Evolutionary conservation across 2,797 vertebrate genomes (phyloP).

Genomic region (Hydrocynus forskahlii): DNA sequence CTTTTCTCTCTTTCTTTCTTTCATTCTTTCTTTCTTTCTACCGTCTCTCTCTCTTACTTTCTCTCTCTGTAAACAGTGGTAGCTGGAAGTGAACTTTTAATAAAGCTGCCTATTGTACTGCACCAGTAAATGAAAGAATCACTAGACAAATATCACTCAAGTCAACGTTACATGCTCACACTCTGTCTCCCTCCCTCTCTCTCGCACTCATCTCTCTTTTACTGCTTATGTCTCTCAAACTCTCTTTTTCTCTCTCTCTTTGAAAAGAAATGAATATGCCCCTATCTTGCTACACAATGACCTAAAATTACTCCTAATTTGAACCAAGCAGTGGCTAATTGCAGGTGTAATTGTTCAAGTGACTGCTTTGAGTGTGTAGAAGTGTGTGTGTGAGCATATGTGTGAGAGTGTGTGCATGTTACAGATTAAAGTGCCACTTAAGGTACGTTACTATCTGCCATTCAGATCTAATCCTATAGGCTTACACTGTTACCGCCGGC

Average conservation of each 20-base stretch:
- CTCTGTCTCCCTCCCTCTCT: not conserved
- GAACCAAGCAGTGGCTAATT: constrained; percentile 66
- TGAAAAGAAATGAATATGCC: constrained; percentile 48
- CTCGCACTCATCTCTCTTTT: not conserved
- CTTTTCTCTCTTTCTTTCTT: not conserved
- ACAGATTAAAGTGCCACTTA: constrained; percentile 54
- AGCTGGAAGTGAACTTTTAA: constrained; percentile 43
- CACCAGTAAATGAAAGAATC: constrained; percentile 34
- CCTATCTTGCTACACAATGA: constrained; percentile 54
- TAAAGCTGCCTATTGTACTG: constrained; percentile 32
- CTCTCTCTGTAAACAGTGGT: constrained; percentile 21
- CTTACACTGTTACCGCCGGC: constrained; percentile 52
- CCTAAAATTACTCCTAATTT: constrained; percentile 48
- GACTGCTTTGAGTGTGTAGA: constrained; percentile 46
- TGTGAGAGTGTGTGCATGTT: constrained; percentile 49
- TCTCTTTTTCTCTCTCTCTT: constrained; percentile 2
- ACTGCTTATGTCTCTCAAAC: not conserved
- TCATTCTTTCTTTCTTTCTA: not conserved
- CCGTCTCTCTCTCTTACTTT: not conserved
- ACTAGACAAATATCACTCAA: constrained; percentile 32
- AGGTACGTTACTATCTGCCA: constrained; percentile 44
- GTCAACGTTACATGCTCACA: not conserved
- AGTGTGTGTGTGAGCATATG: constrained; percentile 15
- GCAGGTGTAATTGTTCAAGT: constrained; percentile 72
- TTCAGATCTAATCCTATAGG: constrained; percentile 57